Evolutionary conservation across 2,888 invertebrate species (phyloP), one percentile per base, ranked within the genome.

Genomic region (Aromia moschata): DNA sequence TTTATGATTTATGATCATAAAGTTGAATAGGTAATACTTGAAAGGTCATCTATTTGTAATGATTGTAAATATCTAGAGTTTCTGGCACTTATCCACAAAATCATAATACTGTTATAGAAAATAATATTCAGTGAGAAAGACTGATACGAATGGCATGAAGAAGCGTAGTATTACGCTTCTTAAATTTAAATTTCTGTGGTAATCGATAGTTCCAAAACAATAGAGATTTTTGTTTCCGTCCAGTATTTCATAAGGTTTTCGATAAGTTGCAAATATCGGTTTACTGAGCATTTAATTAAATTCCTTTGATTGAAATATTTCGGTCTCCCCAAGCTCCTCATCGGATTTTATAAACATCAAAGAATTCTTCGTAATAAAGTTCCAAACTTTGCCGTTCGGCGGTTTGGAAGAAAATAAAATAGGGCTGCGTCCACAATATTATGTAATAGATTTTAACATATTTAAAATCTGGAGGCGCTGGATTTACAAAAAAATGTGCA

Each of bases 301-400:
- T 60, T 60, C 60, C 56, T 52, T 56, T 58, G 52, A 55, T 55
- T 55, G 55, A 45, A 55, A 38, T 45, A 45, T 54, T 31, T 45
- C 40, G 36, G 55, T 20, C 15, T 20, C 31, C 20, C 14, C 41
- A 25, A 17, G 9, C 31, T 41, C 17, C 16, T n/a, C 11, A 12
- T 52, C 31, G 40, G 16, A 15, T 41, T 52, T 41, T 31, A 41
- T 31, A 31, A 41, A 25, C 30, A 52, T 52, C 52, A 40, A 52
- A 52, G 52, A 41, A 18, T 37, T 9, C 41, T 40, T 9, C 15
- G 25, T 52, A 52, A 52, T 41, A 11, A 25, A 41, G 40, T 41
- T 33, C 12, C 15, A 52, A 41, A 52, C 41, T 52, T 52, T 52
- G 16, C 31, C 2, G n/a, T 3, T 2, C 33, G 25, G 41, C 15